Conservation (phyloP, 2,888 invertebrate genomes). For the Taenaris catops region DNA sequence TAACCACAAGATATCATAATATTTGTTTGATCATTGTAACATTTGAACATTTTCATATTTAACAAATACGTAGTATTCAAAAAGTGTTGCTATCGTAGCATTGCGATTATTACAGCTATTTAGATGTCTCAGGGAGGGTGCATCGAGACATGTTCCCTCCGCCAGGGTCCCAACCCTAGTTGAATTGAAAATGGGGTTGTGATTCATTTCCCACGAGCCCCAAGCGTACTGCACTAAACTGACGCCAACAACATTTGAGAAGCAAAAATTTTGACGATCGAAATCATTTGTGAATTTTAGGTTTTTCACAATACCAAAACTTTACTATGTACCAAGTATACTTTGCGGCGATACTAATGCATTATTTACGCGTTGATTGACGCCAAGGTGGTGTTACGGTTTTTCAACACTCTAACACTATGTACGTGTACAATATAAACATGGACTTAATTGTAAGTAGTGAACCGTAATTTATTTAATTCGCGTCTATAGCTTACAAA, state of each 20-base stretch:
- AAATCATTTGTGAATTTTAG: conserved; percentile 14
- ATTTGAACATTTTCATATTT: too few relatives aligned
- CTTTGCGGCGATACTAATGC: conserved; percentile 29
- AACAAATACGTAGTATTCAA: conserved; percentile 11
- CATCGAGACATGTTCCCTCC: conserved; percentile 48
- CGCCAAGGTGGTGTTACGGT: conserved; percentile 12
- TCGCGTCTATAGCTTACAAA: too few relatives aligned
- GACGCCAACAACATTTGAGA: conserved; percentile 38
- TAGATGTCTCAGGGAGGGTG: conserved; percentile 66
- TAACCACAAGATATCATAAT: too few relatives aligned
- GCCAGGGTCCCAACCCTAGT: conserved; percentile 52
- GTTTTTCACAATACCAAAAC: not conserved
- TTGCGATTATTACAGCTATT: conserved; percentile 68
- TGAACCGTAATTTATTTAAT: too few relatives aligned
- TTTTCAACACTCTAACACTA: conserved; percentile 1
- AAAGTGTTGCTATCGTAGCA: conserved; percentile 31
- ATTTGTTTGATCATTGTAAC: too few relatives aligned
- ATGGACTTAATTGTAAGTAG: too few relatives aligned
- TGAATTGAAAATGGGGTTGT: conserved; percentile 75
- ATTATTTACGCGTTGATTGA: conserved; percentile 36
- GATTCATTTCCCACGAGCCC: conserved; percentile 76
- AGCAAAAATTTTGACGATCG: conserved; percentile 32
- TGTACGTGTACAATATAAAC: too few relatives aligned
- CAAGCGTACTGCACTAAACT: conserved; percentile 48
- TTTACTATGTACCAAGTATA: conserved; percentile 1